Conservation (phyloP, 2,113 vertebrate species). For the Aphyosemion australe region DNA sequence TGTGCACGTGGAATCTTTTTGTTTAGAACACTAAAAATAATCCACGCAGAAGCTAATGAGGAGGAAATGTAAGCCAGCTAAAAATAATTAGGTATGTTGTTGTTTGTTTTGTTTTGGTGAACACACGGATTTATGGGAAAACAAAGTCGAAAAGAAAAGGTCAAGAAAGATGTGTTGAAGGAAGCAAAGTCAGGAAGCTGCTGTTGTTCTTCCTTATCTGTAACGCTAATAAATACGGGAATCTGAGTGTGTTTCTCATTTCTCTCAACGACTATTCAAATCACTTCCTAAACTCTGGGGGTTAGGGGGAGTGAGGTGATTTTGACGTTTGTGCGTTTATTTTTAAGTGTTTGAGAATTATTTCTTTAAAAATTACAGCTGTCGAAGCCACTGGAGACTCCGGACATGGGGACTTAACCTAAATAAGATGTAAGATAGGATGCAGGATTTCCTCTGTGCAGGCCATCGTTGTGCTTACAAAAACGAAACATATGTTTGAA, state of each 20-base stretch:
- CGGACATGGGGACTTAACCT: too few species aligned
- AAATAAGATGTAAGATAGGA: not conserved
- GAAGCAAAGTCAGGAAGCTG: constrained; percentile 16
- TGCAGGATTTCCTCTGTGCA: too few species aligned
- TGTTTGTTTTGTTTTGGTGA: constrained; percentile 30
- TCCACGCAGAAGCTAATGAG: constrained; percentile 39
- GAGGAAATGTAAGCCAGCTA: constrained; percentile 40
- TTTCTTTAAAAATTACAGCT: not conserved
- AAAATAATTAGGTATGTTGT: constrained; percentile 38
- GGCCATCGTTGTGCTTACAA: not conserved
- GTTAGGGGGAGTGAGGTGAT: not conserved
- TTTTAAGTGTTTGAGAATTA: not conserved
- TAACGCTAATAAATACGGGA: not conserved
- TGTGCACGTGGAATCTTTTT: constrained; percentile 5
- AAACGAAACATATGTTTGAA: not conserved
- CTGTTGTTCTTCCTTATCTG: constrained; percentile 12
- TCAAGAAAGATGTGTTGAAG: constrained; percentile 7
- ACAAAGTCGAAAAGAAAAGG: constrained; percentile 2
- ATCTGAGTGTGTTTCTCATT: not conserved
- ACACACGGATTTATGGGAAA: constrained; percentile 16
- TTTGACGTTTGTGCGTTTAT: not conserved
- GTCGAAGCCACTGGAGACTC: not conserved
- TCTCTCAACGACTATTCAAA: not conserved
- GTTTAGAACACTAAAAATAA: constrained; percentile 43
- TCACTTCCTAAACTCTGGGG: not conserved